These are phyloP conservation scores for Drosophila ustulata DNA, from an alignment of 2,888 invertebrate genomes.

Conservation along the genomic window DNA sequence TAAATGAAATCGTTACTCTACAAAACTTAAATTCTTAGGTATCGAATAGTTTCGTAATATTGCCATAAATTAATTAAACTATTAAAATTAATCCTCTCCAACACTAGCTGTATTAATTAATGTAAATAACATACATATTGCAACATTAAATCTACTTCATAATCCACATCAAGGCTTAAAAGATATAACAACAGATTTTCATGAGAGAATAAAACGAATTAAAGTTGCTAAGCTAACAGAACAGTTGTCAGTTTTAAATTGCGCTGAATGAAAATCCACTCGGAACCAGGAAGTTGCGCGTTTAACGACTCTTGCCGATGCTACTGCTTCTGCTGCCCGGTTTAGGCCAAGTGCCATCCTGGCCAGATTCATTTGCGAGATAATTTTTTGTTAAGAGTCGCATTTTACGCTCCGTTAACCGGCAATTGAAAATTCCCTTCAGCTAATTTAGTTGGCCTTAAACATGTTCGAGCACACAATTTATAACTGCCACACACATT, in stretches of 20 bases:
- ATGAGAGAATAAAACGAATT: background rate
- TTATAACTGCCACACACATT: background rate
- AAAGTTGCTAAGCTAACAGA: background rate
- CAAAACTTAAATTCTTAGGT: no score
- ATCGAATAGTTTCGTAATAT: no score
- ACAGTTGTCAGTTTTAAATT: background rate
- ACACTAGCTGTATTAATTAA: no score
- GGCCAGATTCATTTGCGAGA: conserved; percentile 16
- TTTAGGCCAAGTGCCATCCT: conserved; percentile 13
- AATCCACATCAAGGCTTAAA: background rate
- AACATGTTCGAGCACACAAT: background rate
- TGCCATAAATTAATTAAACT: no score
- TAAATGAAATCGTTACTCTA: no score
- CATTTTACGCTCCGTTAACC: conserved; percentile 23
- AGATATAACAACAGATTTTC: background rate
- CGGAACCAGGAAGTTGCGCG: conserved; percentile 3
- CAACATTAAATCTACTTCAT: background rate
- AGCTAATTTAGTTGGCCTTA: conserved; percentile 9
- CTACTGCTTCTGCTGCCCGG: no score
- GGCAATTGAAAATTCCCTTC: conserved; percentile 20
- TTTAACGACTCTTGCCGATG: background rate
- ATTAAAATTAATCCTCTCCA: no score
- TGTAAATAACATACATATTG: background rate
- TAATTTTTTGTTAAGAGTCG: conserved; percentile 17
- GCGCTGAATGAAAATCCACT: conserved; percentile 5